Conservation (phyloP, 2,797 vertebrate species). For the Spinibarbus caldwelli region DNA sequence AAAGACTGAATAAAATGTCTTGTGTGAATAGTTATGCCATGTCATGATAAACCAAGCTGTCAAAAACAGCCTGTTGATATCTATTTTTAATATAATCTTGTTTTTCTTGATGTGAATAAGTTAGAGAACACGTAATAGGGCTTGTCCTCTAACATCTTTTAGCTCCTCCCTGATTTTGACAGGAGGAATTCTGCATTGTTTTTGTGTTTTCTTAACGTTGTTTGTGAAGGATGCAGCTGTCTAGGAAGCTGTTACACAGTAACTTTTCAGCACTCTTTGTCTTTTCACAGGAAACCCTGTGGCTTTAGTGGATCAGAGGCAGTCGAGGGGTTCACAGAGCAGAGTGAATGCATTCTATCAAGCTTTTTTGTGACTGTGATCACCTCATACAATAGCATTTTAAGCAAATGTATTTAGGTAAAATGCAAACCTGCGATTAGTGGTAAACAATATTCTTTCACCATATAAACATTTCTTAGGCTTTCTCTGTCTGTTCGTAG, state of each 20-base stretch:
- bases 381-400: background rate
- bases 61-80: background rate
- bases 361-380: background rate
- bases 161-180: constrained; percentile 33
- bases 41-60: background rate
- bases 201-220: constrained; percentile 19
- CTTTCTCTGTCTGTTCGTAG: background rate
- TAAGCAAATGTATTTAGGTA: background rate
- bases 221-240: constrained; percentile 53
- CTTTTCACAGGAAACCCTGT: constrained; percentile 28
- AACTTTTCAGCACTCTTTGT: constrained; percentile 30
- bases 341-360: constrained; percentile 2
- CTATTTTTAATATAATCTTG: constrained; percentile 14
- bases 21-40: background rate
- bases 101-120: constrained; percentile 4
- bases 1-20: background rate
- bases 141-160: constrained; percentile 14
- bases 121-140: background rate
- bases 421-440: background rate
- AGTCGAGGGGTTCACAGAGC: background rate
- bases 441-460: background rate
- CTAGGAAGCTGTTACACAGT: constrained; percentile 27
- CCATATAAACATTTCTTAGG: background rate
- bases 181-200: constrained; percentile 31
- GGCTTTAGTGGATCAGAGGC: constrained; percentile 31